phyloP scores from a whole-genome alignment of 2,113 vertebrate genomes.

The Rattus norvegicus region GRCr8 NC_086028.1:100874501-100875000 shows the following conservation, averaged over 20 bases:
- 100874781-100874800: neutral
- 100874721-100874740: neutral
- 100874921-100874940: slow-evolving; percentile 56
- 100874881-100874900: neutral
- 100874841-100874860: neutral
- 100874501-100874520: neutral
- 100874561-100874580: neutral
- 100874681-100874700: neutral
- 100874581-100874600: neutral
- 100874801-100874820: neutral
- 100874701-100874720: neutral
- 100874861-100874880: fast-evolving
- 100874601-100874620: neutral
- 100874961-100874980: neutral
- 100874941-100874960: neutral
- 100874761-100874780: neutral
- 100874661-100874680: fast-evolving
- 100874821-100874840: fast-evolving
- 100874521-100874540: neutral
- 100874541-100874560: neutral
- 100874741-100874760: fast-evolving
- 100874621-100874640: neutral
- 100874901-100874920: neutral
- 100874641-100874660: neutral
- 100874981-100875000: fast-evolving